A percentile compares a stretch with the other conserved stretches of the same genome.
Evolutionary conservation across 2,888 invertebrate species (phyloP).

Genomic region (Rhamphomyia laevipes): DNA sequence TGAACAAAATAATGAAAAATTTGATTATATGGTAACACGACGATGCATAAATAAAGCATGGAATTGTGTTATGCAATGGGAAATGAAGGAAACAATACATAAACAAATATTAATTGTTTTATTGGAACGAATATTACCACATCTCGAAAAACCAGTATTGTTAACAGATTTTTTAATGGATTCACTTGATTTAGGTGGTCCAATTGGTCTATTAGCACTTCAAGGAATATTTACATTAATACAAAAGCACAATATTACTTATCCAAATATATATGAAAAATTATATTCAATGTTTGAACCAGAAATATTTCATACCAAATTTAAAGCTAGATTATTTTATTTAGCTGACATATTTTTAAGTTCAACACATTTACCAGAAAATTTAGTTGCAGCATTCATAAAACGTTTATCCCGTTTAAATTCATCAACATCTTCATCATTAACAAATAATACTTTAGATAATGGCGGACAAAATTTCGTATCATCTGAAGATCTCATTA

Average conservation of each 20-base stretch:
- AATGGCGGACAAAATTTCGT: constrained; percentile 24
- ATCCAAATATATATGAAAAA: constrained; percentile 88
- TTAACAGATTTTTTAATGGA: constrained; percentile 88
- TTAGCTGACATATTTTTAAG: constrained; percentile 82
- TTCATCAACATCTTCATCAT: constrained; percentile 11
- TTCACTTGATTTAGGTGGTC: constrained; percentile 75
- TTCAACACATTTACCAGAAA: constrained; percentile 86
- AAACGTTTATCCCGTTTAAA: constrained; percentile 77
- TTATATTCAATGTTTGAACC: constrained; percentile 91
- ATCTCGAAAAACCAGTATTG: constrained; percentile 67
- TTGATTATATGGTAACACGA: constrained; percentile 43
- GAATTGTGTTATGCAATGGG: constrained; percentile 64
- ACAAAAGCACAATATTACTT: constrained; percentile 83
- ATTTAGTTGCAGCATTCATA: constrained; percentile 83
- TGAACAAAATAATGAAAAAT: constrained; percentile 26
- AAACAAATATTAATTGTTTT: constrained; percentile 69
- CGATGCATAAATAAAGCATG: constrained; percentile 61
- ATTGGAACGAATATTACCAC: constrained; percentile 68
- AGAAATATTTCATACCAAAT: constrained; percentile 81
- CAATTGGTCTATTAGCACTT: constrained; percentile 76
- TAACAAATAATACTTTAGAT: constrained; percentile 17
- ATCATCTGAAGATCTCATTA: constrained; percentile 39
- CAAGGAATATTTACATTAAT: constrained; percentile 87
- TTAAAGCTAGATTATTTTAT: constrained; percentile 77
- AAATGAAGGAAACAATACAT: constrained; percentile 55